Conservation (phyloP, 1,140 invertebrate genomes). For the Parapsyche elsis region DNA sequence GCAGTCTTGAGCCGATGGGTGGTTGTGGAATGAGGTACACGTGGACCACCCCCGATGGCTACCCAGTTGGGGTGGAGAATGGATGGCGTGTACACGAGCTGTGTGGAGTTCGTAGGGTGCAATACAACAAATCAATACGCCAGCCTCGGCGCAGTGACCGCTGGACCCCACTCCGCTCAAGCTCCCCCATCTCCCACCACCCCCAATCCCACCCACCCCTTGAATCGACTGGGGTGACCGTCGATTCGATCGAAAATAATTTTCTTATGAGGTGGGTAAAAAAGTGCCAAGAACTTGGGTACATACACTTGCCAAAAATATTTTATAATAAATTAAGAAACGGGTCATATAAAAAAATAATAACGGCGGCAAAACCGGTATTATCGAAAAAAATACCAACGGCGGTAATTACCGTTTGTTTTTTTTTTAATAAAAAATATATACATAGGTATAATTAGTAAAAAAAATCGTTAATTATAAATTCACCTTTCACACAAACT, state of each 20-base stretch:
- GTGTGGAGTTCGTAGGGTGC: slow-evolving; percentile 51
- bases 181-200: slow-evolving; percentile 3
- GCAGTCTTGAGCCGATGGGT: neutral
- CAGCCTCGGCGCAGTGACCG: slow-evolving; percentile 55
- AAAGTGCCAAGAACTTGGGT: no score
- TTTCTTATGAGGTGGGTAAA: no score
- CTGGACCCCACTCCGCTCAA: slow-evolving; percentile 41
- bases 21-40: neutral
- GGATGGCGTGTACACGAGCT: slow-evolving; percentile 2
- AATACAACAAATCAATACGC: slow-evolving; percentile 57
- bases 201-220: neutral
- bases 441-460: no score
- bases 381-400: no score
- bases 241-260: neutral
- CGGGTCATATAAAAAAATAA: neutral
- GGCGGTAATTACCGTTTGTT: no score
- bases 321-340: no score
- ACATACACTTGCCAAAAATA: no score
- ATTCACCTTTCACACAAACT: no score
- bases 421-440: no score
- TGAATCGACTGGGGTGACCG: neutral
- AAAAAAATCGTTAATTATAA: no score
- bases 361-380: no score
- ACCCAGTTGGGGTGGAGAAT: neutral
- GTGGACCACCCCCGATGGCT: slow-evolving; percentile 11